phyloP scores from a whole-genome alignment of 2,797 vertebrate genomes.

The Ara ararauna region DNA sequence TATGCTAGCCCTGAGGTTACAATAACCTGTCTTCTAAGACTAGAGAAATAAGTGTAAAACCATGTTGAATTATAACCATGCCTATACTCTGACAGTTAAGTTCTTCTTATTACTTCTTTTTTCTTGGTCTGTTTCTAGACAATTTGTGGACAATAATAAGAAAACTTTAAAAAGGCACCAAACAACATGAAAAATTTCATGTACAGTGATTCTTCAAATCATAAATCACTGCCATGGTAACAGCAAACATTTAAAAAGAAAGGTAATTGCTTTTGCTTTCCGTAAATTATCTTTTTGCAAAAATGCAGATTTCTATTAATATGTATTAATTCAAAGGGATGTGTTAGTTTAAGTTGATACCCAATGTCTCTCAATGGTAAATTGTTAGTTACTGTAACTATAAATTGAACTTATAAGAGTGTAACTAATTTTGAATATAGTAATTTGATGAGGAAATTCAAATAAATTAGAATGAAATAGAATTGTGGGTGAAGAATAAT shows the following conservation, averaged over 20 bases:
- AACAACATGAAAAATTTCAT: neutral
- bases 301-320: constrained; percentile 36
- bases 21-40: neutral
- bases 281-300: neutral
- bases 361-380: constrained; percentile 1
- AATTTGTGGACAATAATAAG: neutral
- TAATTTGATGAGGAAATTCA: constrained; percentile 4
- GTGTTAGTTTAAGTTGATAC: neutral
- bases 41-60: neutral
- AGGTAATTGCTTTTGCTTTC: neutral
- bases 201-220: neutral
- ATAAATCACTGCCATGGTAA: neutral
- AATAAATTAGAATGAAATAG: neutral
- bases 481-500: neutral
- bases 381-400: constrained; percentile 33
- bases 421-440: constrained; percentile 32
- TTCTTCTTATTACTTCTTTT: neutral
- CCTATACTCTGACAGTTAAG: neutral
- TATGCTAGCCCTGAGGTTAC: neutral
- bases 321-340: constrained; percentile 44
- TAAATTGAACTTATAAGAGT: neutral
- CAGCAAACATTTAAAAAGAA: constrained; percentile 47
- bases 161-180: neutral
- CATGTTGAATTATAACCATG: neutral
- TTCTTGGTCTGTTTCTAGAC: neutral